phyloP scores from a whole-genome alignment of 2,797 vertebrate species.

The Euphonia xanthogaster region DNA sequence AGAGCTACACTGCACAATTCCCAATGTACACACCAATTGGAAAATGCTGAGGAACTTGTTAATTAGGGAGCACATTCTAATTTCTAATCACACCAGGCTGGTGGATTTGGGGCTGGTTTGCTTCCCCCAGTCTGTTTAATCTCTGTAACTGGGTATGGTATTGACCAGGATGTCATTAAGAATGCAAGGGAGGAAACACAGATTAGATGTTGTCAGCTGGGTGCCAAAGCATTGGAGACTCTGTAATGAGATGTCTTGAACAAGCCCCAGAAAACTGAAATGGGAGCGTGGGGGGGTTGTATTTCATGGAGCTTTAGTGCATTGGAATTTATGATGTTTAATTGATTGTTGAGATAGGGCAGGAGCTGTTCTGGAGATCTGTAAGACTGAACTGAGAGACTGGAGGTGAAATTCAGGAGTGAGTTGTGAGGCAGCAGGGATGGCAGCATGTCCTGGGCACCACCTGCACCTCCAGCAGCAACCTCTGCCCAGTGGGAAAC shows the following conservation, averaged over 20 bases:
- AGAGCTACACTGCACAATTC: neutral
- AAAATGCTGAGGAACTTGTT: neutral
- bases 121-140: neutral
- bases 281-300: neutral
- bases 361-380: neutral
- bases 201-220: slow-evolving; percentile 10
- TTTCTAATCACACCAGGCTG: neutral
- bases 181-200: neutral
- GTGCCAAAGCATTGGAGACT: slow-evolving; percentile 18
- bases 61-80: neutral
- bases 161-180: slow-evolving; percentile 40
- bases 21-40: neutral
- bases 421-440: neutral
- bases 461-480: neutral
- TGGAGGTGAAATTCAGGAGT: neutral
- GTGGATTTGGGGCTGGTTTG: neutral
- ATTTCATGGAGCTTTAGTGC: neutral
- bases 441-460: neutral
- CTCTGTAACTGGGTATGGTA: neutral
- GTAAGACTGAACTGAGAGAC: neutral
- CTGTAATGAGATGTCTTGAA: slow-evolving; percentile 25
- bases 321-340: slow-evolving; percentile 22
- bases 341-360: neutral
- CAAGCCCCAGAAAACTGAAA: slow-evolving; percentile 7
- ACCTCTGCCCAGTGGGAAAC: neutral